Evolutionary conservation across 1,140 invertebrate species (phyloP), one percentile per base, ranked within the genome.

Genomic region (Drosophila oshimai): DNA sequence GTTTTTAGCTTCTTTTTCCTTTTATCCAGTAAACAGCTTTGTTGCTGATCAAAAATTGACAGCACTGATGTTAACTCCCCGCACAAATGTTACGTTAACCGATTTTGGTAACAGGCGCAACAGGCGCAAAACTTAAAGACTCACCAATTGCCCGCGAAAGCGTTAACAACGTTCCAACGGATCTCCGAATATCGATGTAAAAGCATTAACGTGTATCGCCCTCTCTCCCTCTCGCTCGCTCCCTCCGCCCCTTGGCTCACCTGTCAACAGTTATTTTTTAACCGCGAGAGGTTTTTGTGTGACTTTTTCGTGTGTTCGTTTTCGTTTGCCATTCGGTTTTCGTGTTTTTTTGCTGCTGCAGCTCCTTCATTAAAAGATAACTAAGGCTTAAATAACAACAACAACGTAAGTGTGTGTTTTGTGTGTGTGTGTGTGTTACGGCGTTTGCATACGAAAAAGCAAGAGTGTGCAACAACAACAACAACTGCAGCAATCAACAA

Each of bases 61-160:
- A n/a, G n/a, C n/a, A n/a, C n/a, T n/a, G n/a, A n/a, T n/a, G n/a
- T n/a, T n/a, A n/a, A n/a, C n/a, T n/a, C n/a, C n/a, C n/a, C n/a
- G n/a, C n/a, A n/a, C n/a, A n/a, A n/a, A n/a, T n/a, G n/a, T n/a
- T n/a, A n/a, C n/a, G n/a, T n/a, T n/a, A 22, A 22, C 22, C 22
- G 22, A 22, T 22, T n/a, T n/a, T n/a, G n/a, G n/a, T n/a, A n/a
- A n/a, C n/a, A n/a, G n/a, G n/a, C 18, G 37, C 20, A 13, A 24
- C 20, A 42, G 57, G 53, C 29, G 46, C 50, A 41, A 13, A 64
- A 57, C 71, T 71, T 76, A 74, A 80, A 79, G n/a, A n/a, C n/a
- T 84, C 70, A 74, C 74, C 49, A 79, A 79, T 84, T 71, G 42
- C 65, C 81, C 80, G 80, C 71, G 74, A 86, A 86, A 84, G 83